These are phyloP conservation scores for Sarcophaga subvicina DNA, from an alignment of 2,888 invertebrate species.

Conservation along the genomic window DNA sequence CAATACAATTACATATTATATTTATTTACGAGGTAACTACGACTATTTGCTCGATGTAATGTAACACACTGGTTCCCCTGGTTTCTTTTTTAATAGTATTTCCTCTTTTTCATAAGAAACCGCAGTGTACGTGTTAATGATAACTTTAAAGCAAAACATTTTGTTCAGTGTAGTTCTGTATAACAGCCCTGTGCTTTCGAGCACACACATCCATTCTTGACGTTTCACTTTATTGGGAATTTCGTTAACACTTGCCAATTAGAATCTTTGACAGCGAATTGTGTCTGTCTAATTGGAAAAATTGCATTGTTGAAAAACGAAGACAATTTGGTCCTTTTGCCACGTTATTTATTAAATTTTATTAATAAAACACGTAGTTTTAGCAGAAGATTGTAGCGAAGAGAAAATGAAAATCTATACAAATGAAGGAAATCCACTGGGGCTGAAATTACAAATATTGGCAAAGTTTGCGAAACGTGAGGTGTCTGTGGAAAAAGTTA, in stretches of 20 bases:
- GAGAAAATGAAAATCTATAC: constrained; percentile 86
- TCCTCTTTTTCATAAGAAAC: too few species aligned
- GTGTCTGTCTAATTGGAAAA: constrained; percentile 52
- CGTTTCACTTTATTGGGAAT: constrained; percentile 22
- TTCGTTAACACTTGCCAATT: constrained; percentile 30
- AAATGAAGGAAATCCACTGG: constrained; percentile 90
- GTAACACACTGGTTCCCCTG: too few species aligned
- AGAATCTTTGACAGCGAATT: constrained; percentile 31
- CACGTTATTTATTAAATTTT: constrained; percentile 73
- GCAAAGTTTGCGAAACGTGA: constrained; percentile 86
- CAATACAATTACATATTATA: too few species aligned
- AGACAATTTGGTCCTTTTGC: constrained; percentile 71
- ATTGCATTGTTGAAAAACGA: constrained; percentile 12
- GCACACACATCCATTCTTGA: constrained; percentile 2
- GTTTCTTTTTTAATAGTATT: too few species aligned
- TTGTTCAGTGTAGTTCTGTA: neutral
- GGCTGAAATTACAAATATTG: constrained; percentile 88
- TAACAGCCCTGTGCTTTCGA: neutral
- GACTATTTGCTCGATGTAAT: too few species aligned
- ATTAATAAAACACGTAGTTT: constrained; percentile 31
- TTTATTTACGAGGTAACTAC: too few species aligned
- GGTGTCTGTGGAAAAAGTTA: constrained; percentile 84
- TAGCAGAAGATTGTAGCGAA: neutral
- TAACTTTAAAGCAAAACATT: too few species aligned
- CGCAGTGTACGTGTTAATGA: too few species aligned